Conservation (phyloP, 2,888 invertebrate species). For the Melinopterus prodromus region DNA sequence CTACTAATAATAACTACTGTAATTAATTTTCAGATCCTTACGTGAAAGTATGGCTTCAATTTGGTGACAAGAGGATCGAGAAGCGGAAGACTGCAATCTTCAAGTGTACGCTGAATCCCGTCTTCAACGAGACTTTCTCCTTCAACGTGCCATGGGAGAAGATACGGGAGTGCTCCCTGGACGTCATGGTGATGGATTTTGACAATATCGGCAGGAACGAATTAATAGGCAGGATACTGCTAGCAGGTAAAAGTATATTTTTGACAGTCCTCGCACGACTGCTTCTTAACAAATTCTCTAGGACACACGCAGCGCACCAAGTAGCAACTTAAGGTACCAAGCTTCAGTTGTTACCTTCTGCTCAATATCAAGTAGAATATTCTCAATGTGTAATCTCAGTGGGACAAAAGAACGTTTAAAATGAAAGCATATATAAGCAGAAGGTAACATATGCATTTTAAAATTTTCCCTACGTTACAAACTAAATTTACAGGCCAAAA, state of each 20-base stretch:
- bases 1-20: too few species aligned
- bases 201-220: conserved; percentile 95
- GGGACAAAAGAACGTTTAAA: too few species aligned
- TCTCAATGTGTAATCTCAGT: too few species aligned
- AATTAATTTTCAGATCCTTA: conserved; percentile 83
- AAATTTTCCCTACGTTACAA: too few species aligned
- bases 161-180: conserved; percentile 92
- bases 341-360: background rate
- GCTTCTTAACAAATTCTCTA: background rate
- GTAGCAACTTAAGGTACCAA: conserved; percentile 11
- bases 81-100: conserved; percentile 95
- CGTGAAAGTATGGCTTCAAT: conserved; percentile 97
- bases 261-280: background rate
- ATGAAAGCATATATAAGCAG: too few species aligned
- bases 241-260: conserved; percentile 74
- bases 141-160: conserved; percentile 98
- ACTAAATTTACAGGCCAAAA: too few species aligned
- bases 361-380: too few species aligned
- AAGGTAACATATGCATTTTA: too few species aligned
- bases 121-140: conserved; percentile 95
- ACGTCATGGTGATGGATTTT: conserved; percentile 97
- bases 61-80: conserved; percentile 93
- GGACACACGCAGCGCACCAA: background rate
- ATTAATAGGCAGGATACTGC: conserved; percentile 89
- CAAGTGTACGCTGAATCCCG: conserved; percentile 93